Percentiles rank a stretch among this genome's conserved stretches.
phyloP scores from a whole-genome alignment of 2,113 vertebrate genomes.

The Phodopus roborovskii region DNA sequence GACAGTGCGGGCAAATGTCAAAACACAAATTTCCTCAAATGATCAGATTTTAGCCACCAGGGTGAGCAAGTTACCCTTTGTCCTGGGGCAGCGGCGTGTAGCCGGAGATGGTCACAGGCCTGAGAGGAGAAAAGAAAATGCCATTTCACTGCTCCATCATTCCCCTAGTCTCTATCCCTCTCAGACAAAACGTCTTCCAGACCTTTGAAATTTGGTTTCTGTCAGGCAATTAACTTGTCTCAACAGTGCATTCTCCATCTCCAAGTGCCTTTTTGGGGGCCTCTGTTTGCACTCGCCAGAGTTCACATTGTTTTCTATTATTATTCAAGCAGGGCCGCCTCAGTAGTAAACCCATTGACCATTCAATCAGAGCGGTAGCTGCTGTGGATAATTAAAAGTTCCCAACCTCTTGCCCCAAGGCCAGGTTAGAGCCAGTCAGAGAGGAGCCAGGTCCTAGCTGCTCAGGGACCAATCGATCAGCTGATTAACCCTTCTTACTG shows the following conservation, averaged over 20 bases:
- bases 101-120: constrained; percentile 1
- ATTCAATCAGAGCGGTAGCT: constrained; percentile 90
- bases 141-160: neutral
- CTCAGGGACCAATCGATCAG: constrained; percentile 90
- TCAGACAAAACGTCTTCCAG: constrained; percentile 46
- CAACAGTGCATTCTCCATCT: constrained; percentile 85
- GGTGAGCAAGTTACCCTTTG: constrained; percentile 49
- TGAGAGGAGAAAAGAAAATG: constrained; percentile 38
- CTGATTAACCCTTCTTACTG: constrained; percentile 95
- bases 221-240: constrained; percentile 87
- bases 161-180: neutral
- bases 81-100: neutral
- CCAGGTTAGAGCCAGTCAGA: constrained; percentile 88
- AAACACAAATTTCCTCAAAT: constrained; percentile 16
- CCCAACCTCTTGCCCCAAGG: constrained; percentile 93
- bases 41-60: constrained; percentile 56
- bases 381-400: constrained; percentile 96
- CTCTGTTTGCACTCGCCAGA: constrained; percentile 81
- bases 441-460: constrained; percentile 86
- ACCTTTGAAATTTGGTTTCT: constrained; percentile 68
- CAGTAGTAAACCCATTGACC: constrained; percentile 93
- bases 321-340: constrained; percentile 91
- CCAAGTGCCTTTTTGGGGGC: constrained; percentile 79
- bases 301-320: constrained; percentile 91
- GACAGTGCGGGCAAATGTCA: constrained; percentile 75